Percentiles rank a stretch among this genome's conserved stretches.
These are phyloP conservation scores for Plebejus melissa DNA, from an alignment of 2,888 invertebrate genomes.

Conservation along the genomic window DNA sequence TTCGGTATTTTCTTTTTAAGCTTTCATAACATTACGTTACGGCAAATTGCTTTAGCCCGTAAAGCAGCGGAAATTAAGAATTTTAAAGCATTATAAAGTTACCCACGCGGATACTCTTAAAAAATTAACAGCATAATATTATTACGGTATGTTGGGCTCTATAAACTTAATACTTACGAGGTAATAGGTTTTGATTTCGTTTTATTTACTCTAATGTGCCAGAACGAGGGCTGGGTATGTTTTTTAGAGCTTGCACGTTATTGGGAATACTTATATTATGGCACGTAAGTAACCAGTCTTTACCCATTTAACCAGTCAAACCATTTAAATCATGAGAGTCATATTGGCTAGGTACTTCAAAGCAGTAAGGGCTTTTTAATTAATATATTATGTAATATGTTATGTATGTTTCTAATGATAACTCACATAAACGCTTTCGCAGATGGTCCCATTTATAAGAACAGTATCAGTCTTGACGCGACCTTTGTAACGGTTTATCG, in stretches of 20 bases:
- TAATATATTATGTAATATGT: too few species aligned
- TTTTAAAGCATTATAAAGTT: background rate
- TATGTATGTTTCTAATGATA: too few species aligned
- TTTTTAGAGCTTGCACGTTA: background rate
- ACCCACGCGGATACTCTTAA: background rate
- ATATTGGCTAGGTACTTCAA: background rate
- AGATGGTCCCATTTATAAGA: slow-evolving; percentile 79
- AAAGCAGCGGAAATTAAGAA: slow-evolving; percentile 2
- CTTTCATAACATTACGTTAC: background rate
- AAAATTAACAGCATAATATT: background rate
- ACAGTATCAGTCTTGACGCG: slow-evolving; percentile 75
- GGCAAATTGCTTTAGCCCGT: background rate
- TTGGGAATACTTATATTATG: background rate
- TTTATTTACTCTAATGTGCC: background rate
- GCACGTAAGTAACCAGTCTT: background rate
- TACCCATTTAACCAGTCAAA: background rate
- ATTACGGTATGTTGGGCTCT: background rate
- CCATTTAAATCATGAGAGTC: background rate
- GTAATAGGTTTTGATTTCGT: background rate
- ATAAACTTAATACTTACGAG: background rate
- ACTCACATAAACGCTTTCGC: slow-evolving; percentile 81
- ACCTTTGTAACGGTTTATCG: slow-evolving; percentile 73
- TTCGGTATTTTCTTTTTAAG: background rate
- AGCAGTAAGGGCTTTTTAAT: background rate
- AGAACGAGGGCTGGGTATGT: background rate